phyloP scores from a whole-genome alignment of 2,797 vertebrate species.

The Anniella stebbinsi region DNA sequence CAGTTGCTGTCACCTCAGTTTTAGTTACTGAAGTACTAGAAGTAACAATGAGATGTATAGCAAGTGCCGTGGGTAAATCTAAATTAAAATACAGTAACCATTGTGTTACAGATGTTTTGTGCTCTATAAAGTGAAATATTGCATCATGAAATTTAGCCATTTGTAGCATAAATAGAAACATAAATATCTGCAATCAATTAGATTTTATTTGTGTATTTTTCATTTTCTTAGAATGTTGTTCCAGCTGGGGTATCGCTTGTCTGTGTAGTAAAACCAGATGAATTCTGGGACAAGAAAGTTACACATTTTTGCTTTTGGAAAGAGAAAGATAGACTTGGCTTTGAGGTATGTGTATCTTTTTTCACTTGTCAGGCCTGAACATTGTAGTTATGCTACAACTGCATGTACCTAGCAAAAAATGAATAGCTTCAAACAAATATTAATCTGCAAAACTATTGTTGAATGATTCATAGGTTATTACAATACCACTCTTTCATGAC shows the following conservation, averaged over 20 bases:
- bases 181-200: not conserved
- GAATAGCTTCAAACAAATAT: not conserved
- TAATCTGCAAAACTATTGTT: not conserved
- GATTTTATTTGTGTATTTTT: constrained; percentile 28
- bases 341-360: constrained; percentile 87
- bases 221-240: constrained; percentile 90
- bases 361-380: not conserved
- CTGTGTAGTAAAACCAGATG: constrained; percentile 98
- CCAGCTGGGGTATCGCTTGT: constrained; percentile 98
- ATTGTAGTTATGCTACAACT: constrained; percentile 13
- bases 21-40: not conserved
- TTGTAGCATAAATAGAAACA: not conserved
- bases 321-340: constrained; percentile 97
- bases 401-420: constrained; percentile 2
- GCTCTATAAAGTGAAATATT: not conserved
- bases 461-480: not conserved
- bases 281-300: constrained; percentile 99
- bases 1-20: not conserved
- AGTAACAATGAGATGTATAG: not conserved
- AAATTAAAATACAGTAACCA: not conserved
- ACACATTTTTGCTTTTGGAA: constrained; percentile 99
- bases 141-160: not conserved
- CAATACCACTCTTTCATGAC: not conserved
- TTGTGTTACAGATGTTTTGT: not conserved
- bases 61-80: not conserved